A percentile compares a stretch with the other conserved stretches of the same genome.
Conservation (phyloP, 2,888 invertebrate genomes). For the Rhogogaster chlorosoma region DNA sequence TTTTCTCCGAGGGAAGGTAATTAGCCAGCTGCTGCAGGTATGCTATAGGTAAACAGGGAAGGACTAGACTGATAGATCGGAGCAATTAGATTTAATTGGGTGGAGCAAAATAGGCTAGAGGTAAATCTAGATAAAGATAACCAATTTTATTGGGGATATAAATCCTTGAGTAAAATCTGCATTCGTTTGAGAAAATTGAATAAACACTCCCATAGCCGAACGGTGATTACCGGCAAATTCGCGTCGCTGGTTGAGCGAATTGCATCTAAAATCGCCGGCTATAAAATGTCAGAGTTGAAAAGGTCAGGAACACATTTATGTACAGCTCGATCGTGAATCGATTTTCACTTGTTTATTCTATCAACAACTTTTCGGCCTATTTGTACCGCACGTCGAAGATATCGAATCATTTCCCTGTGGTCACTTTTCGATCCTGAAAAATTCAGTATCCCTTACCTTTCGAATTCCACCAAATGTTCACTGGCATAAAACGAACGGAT, state of each 20-base stretch:
- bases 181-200: background rate
- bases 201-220: background rate
- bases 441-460: background rate
- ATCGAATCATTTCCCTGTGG: background rate
- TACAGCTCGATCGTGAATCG: background rate
- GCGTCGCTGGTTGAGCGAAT: background rate
- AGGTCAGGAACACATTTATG: background rate
- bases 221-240: background rate
- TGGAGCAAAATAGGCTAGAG: background rate
- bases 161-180: background rate
- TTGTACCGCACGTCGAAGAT: background rate
- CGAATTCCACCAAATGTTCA: background rate
- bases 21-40: background rate
- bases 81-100: constrained; percentile 36
- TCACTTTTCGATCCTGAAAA: background rate
- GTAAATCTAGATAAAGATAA: background rate
- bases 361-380: background rate
- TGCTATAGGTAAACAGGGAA: background rate
- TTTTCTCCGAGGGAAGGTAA: constrained; percentile 5
- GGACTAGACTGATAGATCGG: constrained; percentile 3
- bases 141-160: background rate
- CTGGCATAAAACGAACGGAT: background rate
- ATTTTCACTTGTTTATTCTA: background rate
- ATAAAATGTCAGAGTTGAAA: background rate
- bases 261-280: background rate